phyloP scores from a whole-genome alignment of 2,113 vertebrate genomes.

The Corvus cornix region DNA sequence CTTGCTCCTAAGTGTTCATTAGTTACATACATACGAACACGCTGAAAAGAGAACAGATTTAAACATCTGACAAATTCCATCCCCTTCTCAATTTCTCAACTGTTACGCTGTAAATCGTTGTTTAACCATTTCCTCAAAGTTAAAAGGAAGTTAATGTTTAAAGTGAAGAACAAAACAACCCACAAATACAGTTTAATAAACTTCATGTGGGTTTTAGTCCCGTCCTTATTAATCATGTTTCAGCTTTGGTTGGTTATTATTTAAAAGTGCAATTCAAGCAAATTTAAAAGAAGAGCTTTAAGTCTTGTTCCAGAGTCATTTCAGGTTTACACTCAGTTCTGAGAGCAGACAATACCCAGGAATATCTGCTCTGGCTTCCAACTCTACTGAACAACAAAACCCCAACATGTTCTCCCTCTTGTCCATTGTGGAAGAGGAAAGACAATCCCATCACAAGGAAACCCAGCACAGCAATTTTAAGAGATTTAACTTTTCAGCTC shows the following conservation, averaged over 20 bases:
- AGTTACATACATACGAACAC: background rate
- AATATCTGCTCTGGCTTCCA: background rate
- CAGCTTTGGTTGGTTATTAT: background rate
- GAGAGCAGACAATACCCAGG: background rate
- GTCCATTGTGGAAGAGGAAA: background rate
- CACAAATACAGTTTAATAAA: background rate
- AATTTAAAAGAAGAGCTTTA: background rate
- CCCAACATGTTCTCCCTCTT: background rate
- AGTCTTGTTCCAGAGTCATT: background rate
- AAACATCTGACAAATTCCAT: constrained; percentile 58
- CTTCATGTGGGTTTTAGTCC: background rate
- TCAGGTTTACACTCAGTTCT: background rate
- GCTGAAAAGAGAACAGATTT: constrained; percentile 7
- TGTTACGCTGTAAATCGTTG: background rate
- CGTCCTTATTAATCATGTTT: background rate
- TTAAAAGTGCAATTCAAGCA: background rate
- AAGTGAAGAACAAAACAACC: constrained; percentile 5
- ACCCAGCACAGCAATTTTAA: background rate
- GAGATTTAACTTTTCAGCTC: constrained; percentile 36
- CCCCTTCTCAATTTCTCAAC: constrained; percentile 38
- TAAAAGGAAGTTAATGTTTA: constrained; percentile 10
- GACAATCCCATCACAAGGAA: background rate
- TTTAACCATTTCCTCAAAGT: constrained; percentile 30
- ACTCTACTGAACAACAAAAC: background rate
- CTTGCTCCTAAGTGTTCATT: constrained; percentile 4